Evolutionary conservation across 2,888 invertebrate genomes (phyloP).

Genomic region (Mimas tiliae): DNA sequence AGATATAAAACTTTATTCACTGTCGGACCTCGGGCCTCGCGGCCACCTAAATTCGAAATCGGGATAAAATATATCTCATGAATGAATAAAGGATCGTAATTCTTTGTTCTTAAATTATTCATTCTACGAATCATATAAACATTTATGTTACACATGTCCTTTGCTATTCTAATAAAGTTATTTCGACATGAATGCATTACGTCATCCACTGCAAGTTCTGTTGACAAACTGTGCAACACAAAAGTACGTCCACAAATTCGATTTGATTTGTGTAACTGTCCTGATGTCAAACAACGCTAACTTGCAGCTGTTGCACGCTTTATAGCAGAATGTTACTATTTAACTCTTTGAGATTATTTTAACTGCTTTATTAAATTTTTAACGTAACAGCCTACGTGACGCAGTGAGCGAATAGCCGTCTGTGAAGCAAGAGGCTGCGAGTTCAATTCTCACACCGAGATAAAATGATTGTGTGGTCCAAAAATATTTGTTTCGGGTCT

Average conservation of each 20-base stretch:
- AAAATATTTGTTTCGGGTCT: too few species aligned
- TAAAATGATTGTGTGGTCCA: too few species aligned
- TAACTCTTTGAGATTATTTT: neutral
- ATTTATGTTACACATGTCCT: too few species aligned
- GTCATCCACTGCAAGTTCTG: neutral
- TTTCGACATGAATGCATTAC: neutral
- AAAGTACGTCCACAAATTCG: constrained; percentile 46
- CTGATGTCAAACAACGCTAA: constrained; percentile 5
- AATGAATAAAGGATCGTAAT: neutral
- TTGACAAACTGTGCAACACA: neutral
- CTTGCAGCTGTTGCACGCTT: constrained; percentile 2
- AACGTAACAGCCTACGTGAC: too few species aligned
- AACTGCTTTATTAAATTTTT: neutral
- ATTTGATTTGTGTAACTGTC: constrained; percentile 36
- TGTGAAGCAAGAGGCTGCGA: too few species aligned
- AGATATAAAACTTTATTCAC: constrained; percentile 13
- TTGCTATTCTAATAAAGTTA: neutral
- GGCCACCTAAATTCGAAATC: constrained; percentile 15
- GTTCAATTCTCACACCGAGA: too few species aligned
- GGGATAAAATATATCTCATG: neutral
- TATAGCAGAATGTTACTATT: neutral
- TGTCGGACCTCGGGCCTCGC: neutral
- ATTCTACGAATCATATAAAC: neutral
- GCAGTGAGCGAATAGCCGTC: too few species aligned
- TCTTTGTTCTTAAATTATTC: neutral